Evolutionary conservation across 1,140 invertebrate genomes (phyloP).

Genomic region (Panulirus ornatus): DNA sequence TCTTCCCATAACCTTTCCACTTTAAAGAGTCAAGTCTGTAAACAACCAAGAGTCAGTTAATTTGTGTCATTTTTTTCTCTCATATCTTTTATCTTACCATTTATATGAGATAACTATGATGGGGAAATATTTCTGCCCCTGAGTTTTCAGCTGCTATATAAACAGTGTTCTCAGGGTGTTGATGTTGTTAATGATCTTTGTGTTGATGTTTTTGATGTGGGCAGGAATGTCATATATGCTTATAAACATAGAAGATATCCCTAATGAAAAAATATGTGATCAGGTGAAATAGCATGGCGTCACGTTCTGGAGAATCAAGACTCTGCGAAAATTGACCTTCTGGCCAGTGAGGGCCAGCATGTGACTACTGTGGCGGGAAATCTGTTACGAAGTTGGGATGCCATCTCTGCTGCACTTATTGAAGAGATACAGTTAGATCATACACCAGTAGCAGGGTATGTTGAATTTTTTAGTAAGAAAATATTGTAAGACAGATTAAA

Average conservation of each 20-base stretch:
- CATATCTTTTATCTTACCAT: no score
- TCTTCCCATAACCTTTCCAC: no score
- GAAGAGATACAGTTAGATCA: conserved; percentile 57
- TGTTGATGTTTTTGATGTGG: not conserved
- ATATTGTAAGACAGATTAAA: not conserved
- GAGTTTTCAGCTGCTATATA: no score
- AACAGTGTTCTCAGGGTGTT: not conserved
- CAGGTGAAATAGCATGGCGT: conserved; percentile 65
- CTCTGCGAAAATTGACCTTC: conserved; percentile 36
- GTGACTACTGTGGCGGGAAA: conserved; percentile 54
- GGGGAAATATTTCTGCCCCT: no score
- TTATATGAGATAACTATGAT: no score
- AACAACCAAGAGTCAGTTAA: no score
- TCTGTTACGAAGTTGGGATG: conserved; percentile 59
- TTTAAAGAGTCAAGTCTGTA: no score
- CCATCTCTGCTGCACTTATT: conserved; percentile 40
- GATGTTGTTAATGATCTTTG: not conserved
- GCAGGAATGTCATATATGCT: not conserved
- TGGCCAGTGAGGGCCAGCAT: conserved; percentile 39
- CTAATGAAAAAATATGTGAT: no score
- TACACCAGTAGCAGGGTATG: conserved; percentile 43
- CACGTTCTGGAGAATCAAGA: conserved; percentile 56
- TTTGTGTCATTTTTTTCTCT: no score
- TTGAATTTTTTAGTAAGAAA: not conserved
- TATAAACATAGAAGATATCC: not conserved